Conservation (phyloP, 2,113 vertebrate species). For the Sclerurus mexicanus region DNA sequence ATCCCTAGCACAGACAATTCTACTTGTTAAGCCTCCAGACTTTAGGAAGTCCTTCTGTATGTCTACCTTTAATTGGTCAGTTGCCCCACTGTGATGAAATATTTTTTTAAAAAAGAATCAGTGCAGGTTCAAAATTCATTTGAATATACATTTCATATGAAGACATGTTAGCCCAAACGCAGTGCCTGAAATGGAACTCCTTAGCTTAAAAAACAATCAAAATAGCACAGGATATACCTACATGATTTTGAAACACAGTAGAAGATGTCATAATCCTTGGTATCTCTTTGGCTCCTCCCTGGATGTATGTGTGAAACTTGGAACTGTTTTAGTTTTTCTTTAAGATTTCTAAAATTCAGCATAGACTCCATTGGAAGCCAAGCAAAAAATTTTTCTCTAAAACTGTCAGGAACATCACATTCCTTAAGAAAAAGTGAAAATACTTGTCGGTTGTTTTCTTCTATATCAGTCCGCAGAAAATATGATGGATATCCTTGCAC, state of each 20-base stretch:
- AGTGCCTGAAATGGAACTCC: not conserved
- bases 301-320: not conserved
- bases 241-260: constrained; percentile 1
- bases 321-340: constrained; percentile 49
- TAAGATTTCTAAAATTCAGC: constrained; percentile 68
- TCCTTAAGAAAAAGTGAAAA: constrained; percentile 76
- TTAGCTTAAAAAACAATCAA: not conserved
- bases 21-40: not conserved
- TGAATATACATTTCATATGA: not conserved
- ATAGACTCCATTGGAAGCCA: constrained; percentile 55
- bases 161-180: not conserved
- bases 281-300: not conserved
- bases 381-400: constrained; percentile 49
- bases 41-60: not conserved
- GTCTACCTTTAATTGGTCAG: not conserved
- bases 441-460: constrained; percentile 34
- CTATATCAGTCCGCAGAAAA: constrained; percentile 68
- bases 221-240: constrained; percentile 54
- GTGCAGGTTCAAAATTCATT: not conserved
- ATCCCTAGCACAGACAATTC: not conserved
- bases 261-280: not conserved
- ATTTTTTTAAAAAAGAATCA: not conserved
- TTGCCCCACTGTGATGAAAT: not conserved
- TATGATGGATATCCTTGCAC: constrained; percentile 74
- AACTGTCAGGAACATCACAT: not conserved